Conservation (phyloP, 2,113 vertebrate species). For the Crotalus helleri region DNA sequence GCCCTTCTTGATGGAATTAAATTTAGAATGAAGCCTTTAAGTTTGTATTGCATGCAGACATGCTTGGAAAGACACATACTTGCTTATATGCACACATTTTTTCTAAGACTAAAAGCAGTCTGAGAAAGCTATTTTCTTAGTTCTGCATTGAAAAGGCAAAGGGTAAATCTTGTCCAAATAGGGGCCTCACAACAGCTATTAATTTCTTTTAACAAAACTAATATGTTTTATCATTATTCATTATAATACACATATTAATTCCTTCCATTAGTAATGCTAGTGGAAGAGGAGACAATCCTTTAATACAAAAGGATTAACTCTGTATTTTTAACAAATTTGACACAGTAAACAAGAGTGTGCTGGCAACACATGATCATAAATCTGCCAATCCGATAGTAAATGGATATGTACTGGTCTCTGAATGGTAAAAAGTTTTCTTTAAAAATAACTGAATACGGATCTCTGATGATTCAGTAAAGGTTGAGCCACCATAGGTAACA, state of each 20-base stretch:
- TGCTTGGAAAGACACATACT: background rate
- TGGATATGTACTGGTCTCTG: background rate
- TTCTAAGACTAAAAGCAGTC: background rate
- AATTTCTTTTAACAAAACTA: background rate
- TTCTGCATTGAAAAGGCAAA: background rate
- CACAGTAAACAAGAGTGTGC: background rate
- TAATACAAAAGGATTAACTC: background rate
- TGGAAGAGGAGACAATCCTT: background rate
- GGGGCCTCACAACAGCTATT: background rate
- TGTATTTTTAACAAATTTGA: background rate
- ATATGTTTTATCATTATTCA: background rate
- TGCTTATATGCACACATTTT: background rate
- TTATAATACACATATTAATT: background rate
- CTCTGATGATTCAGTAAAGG: background rate
- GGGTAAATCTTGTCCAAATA: background rate
- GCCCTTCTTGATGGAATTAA: background rate
- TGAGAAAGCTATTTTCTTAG: background rate
- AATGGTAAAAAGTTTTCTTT: background rate
- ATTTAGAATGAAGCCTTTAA: background rate
- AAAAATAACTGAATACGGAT: background rate
- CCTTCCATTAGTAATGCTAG: background rate
- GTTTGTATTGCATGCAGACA: background rate
- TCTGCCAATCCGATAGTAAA: background rate
- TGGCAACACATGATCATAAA: background rate
- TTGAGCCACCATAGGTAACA: background rate